These are phyloP conservation scores for Cichladusa arquata DNA, from an alignment of 2,113 vertebrate species.

Conservation along the genomic window DNA sequence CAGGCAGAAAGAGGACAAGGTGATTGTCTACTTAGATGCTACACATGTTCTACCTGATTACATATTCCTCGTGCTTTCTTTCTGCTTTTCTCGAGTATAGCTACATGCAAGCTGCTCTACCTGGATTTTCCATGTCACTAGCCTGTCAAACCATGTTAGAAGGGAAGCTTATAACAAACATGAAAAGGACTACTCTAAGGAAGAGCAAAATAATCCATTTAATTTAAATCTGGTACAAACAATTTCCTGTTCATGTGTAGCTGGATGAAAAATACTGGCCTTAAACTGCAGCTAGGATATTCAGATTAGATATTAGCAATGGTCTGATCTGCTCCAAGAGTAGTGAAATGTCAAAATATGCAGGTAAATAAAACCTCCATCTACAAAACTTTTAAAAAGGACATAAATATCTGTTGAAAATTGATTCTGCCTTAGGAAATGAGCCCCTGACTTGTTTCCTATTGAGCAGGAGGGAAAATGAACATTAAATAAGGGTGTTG, in stretches of 20 bases:
- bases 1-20: not conserved
- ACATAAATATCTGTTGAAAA: not conserved
- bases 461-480: not conserved
- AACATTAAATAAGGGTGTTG: not conserved
- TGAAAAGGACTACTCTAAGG: rapidly evolving
- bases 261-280: not conserved
- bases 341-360: not conserved
- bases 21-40: not conserved
- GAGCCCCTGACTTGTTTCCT: not conserved
- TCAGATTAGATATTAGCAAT: not conserved
- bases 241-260: not conserved
- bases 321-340: not conserved
- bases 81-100: not conserved
- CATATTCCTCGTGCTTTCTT: not conserved
- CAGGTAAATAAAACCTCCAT: not conserved
- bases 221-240: not conserved
- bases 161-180: not conserved
- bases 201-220: not conserved
- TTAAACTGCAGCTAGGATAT: not conserved
- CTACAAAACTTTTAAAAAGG: not conserved
- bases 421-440: not conserved
- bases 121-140: not conserved
- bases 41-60: not conserved
- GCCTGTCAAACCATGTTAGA: not conserved
- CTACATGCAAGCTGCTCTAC: not conserved